phyloP scores from a whole-genome alignment of 2,797 vertebrate species.

The Leuciscus waleckii region DNA sequence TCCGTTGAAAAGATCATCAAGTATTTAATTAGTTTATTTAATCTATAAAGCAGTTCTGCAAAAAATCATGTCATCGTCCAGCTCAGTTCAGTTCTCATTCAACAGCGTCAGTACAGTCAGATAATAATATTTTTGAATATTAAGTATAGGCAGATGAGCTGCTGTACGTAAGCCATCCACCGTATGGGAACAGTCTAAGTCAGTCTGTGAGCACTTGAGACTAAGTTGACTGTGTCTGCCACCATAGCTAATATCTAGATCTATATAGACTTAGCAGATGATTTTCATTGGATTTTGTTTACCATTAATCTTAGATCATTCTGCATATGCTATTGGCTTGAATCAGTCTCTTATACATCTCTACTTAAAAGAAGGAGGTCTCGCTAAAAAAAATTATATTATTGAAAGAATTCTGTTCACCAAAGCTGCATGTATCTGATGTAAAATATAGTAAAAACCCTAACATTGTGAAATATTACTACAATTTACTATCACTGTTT shows the following conservation, averaged over 20 bases:
- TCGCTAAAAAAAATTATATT: background rate
- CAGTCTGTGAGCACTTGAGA: background rate
- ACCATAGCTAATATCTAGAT: background rate
- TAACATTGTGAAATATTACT: background rate
- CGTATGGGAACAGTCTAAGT: background rate
- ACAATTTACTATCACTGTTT: background rate
- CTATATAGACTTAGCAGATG: too few species aligned
- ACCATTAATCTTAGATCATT: background rate
- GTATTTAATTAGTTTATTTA: too few species aligned
- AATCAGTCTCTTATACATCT: background rate
- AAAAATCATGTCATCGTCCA: too few species aligned
- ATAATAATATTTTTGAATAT: too few species aligned
- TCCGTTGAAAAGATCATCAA: too few species aligned
- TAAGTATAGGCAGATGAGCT: too few species aligned
- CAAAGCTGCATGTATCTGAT: background rate
- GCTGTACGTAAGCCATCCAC: background rate
- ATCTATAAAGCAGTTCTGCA: too few species aligned
- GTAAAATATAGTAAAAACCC: background rate
- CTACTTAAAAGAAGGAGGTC: background rate
- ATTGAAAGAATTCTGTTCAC: background rate
- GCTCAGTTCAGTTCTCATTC: too few species aligned
- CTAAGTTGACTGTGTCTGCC: background rate
- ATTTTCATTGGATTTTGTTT: background rate
- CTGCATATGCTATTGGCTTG: background rate
- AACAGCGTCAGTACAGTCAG: too few species aligned